A percentile compares a stretch with the other conserved stretches of the same genome.
Evolutionary conservation across 2,888 invertebrate species (phyloP).

Genomic region (Camponotus fellah): DNA sequence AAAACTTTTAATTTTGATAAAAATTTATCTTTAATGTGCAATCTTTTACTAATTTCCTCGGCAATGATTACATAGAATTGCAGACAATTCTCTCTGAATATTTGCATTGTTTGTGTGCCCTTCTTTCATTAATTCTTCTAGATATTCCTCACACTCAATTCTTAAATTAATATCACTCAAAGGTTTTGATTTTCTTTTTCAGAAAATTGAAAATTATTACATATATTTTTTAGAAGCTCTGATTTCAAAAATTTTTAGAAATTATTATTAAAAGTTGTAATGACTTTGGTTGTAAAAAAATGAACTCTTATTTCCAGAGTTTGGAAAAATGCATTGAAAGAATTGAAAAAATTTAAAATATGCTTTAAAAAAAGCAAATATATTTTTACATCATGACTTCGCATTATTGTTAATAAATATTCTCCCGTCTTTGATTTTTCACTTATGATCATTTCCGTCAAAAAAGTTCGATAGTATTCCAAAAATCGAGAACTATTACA

Average conservation of each 20-base stretch:
- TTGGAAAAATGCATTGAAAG: background rate
- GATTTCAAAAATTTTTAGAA: background rate
- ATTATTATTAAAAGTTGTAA: background rate
- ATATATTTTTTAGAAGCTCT: background rate
- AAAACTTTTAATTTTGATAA: background rate
- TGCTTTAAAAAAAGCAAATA: constrained; percentile 2
- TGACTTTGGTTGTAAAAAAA: background rate
- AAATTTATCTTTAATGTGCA: background rate
- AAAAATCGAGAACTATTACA: background rate
- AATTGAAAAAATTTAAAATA: background rate
- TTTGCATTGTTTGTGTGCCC: background rate
- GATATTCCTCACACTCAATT: too few species aligned
- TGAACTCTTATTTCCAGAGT: background rate
- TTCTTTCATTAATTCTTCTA: too few species aligned
- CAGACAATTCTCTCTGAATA: background rate
- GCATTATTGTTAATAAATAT: background rate
- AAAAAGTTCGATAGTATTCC: background rate
- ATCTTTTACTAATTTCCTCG: constrained; percentile 4
- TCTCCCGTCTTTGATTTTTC: background rate
- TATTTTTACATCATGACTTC: background rate
- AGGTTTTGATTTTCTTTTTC: background rate
- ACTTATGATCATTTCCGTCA: background rate
- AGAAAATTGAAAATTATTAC: background rate
- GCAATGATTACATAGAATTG: background rate
- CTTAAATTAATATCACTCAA: background rate